Evolutionary conservation across 2,888 invertebrate genomes (phyloP).

Genomic region (Orthosia gracilis): DNA sequence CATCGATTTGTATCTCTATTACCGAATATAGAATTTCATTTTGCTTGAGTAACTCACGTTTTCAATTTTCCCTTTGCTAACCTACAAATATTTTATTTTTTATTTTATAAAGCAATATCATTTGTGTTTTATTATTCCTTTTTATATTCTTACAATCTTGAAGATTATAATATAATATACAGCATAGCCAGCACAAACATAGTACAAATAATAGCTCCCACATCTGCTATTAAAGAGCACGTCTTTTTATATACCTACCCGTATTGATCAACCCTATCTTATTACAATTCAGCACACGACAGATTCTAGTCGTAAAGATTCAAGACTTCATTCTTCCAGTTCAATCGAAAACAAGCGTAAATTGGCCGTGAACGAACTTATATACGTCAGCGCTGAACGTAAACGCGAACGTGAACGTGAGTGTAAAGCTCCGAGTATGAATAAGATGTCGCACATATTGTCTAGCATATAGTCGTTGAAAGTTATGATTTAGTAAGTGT

Average conservation of each 20-base stretch:
- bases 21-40: slow-evolving; percentile 31
- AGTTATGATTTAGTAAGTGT: slow-evolving; percentile 25
- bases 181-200: background rate
- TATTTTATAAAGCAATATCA: background rate
- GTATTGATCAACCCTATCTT: slow-evolving; percentile 45
- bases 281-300: slow-evolving; percentile 66
- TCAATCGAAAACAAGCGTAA: slow-evolving; percentile 75
- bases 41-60: slow-evolving; percentile 39
- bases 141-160: background rate
- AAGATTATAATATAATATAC: too few species aligned
- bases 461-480: slow-evolving; percentile 21
- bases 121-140: background rate
- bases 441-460: slow-evolving; percentile 41
- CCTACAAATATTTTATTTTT: background rate
- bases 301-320: slow-evolving; percentile 65
- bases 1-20: slow-evolving; percentile 14
- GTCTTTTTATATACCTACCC: slow-evolving; percentile 16
- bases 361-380: slow-evolving; percentile 78
- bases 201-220: background rate
- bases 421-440: slow-evolving; percentile 69
- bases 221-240: slow-evolving; percentile 1
- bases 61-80: slow-evolving; percentile 30
- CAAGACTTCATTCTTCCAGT: slow-evolving; percentile 70
- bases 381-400: slow-evolving; percentile 72
- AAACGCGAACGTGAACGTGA: slow-evolving; percentile 66